Conservation (phyloP, 2,888 invertebrate genomes). For the Lasiommata megera region DNA sequence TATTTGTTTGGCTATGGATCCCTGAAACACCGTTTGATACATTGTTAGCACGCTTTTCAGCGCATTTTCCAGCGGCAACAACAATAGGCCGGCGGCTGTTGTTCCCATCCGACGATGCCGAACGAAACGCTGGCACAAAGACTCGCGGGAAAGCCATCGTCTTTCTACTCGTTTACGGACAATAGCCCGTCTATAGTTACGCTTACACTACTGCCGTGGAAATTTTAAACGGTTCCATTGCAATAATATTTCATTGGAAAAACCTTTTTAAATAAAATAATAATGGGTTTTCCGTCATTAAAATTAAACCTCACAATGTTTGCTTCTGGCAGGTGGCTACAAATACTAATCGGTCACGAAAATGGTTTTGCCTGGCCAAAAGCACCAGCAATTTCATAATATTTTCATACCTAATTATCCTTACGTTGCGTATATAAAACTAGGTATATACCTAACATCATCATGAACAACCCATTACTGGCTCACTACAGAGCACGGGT, state of each 20-base stretch:
- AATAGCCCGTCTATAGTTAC: conserved; percentile 20
- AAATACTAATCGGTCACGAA: too few species aligned
- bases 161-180: conserved; percentile 23
- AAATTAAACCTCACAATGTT: too few species aligned
- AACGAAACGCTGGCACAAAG: conserved; percentile 25
- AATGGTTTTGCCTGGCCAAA: too few species aligned
- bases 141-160: conserved; percentile 27
- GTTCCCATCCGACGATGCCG: conserved; percentile 27
- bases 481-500: too few species aligned
- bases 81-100: conserved; percentile 19
- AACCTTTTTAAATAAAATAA: background rate
- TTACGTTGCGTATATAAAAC: too few species aligned
- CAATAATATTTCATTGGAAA: background rate
- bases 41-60: conserved; percentile 15
- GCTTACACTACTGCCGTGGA: background rate
- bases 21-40: background rate
- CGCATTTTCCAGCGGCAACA: conserved; percentile 22
- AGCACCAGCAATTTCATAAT: too few species aligned
- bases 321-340: too few species aligned
- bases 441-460: too few species aligned
- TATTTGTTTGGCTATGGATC: background rate
- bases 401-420: too few species aligned
- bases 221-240: background rate
- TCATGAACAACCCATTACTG: too few species aligned
- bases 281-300: too few species aligned